Evolutionary conservation across 2,888 invertebrate genomes (phyloP).

Genomic region (Idaea dimidiata): DNA sequence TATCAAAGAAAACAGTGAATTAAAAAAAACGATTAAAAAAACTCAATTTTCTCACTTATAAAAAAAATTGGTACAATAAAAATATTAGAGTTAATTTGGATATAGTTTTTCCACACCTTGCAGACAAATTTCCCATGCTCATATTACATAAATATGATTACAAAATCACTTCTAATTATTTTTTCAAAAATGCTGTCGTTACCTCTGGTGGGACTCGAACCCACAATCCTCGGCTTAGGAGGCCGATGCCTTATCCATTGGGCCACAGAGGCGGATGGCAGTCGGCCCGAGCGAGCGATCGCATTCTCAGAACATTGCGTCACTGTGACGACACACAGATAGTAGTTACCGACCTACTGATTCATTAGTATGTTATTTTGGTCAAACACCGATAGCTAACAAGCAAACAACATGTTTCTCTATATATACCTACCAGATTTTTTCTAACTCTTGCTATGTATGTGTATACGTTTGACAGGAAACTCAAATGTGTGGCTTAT

Average conservation of each 20-base stretch:
- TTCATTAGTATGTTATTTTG: slow-evolving; percentile 30
- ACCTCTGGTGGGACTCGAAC: slow-evolving; percentile 94
- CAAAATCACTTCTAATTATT: background rate
- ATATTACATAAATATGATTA: background rate
- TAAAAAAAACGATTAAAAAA: background rate
- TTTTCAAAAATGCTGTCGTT: slow-evolving; percentile 57
- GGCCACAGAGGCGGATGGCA: slow-evolving; percentile 92
- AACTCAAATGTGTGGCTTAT: background rate
- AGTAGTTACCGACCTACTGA: slow-evolving; percentile 43
- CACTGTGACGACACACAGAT: slow-evolving; percentile 43
- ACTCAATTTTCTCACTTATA: too few relatives aligned
- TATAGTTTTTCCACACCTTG: background rate
- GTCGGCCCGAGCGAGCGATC: slow-evolving; percentile 87
- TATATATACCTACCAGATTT: background rate
- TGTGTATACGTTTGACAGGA: background rate
- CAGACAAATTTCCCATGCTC: background rate
- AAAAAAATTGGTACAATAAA: background rate
- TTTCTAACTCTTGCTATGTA: background rate
- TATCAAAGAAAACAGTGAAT: background rate
- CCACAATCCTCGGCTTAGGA: slow-evolving; percentile 92
- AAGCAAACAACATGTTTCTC: background rate
- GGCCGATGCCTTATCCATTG: slow-evolving; percentile 92
- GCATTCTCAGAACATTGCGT: slow-evolving; percentile 51
- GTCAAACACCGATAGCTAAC: slow-evolving; percentile 22
- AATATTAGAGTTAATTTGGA: background rate